Evolutionary conservation across 1,140 invertebrate species (phyloP).

Genomic region (Hycleus cichorii): DNA sequence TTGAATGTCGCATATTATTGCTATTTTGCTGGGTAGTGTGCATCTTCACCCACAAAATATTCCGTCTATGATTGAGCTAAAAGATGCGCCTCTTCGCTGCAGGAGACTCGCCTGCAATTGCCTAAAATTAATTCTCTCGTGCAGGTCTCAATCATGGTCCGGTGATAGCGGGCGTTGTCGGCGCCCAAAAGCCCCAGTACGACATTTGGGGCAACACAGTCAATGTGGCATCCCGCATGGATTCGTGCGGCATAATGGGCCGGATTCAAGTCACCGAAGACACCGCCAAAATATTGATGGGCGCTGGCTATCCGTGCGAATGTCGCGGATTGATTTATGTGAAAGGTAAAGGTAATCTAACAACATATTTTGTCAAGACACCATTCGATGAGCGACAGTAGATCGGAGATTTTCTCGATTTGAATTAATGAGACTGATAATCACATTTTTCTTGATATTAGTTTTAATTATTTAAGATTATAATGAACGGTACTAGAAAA

Average conservation of each 20-base stretch:
- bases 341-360: conserved; percentile 89
- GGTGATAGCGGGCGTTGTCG: conserved; percentile 89
- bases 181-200: conserved; percentile 95
- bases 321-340: conserved; percentile 84
- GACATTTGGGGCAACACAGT: conserved; percentile 98
- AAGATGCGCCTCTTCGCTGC: no score
- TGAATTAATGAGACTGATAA: no score
- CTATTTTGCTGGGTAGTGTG: no score
- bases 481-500: not conserved
- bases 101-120: no score
- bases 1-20: no score
- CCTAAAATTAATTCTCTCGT: not conserved
- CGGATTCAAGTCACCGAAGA: conserved; percentile 80
- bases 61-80: no score
- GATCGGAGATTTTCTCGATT: no score
- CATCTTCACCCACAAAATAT: no score
- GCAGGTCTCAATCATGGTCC: conserved; percentile 88
- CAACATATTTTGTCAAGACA: conserved; percentile 86
- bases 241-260: conserved; percentile 87
- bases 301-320: conserved; percentile 73
- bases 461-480: not conserved
- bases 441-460: no score
- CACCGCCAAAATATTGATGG: conserved; percentile 79
- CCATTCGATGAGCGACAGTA: conserved; percentile 29
- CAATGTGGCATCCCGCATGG: conserved; percentile 93